Percentiles rank a stretch among this genome's conserved stretches.
phyloP scores from a whole-genome alignment of 2,113 vertebrate species.

The Megatriorchis doriae region DNA sequence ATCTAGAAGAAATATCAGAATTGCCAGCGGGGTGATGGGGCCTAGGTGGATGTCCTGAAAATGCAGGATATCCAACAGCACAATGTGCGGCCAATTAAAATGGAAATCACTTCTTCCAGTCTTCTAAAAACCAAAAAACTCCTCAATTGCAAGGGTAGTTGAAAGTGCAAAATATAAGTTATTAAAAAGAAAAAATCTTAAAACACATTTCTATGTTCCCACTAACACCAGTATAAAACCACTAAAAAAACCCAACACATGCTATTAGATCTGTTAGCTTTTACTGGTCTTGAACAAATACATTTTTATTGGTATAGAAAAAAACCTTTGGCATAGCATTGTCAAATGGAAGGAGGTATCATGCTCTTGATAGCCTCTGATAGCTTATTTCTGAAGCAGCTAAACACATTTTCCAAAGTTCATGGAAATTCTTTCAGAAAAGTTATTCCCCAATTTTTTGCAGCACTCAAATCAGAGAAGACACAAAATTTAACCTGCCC shows the following conservation, averaged over 20 bases:
- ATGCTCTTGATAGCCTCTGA: neutral
- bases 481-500: neutral
- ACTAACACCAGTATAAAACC: neutral
- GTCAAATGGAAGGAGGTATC: neutral
- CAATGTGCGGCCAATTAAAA: neutral
- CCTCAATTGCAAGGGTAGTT: neutral
- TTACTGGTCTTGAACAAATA: neutral
- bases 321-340: neutral
- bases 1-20: neutral
- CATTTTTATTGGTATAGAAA: neutral
- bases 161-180: neutral
- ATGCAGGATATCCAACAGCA: neutral
- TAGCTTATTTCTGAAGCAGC: neutral
- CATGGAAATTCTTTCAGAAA: neutral
- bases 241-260: neutral
- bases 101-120: neutral
- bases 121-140: neutral
- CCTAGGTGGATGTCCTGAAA: neutral
- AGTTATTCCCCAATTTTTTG: neutral
- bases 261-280: neutral
- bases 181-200: neutral
- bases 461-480: neutral
- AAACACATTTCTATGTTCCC: neutral
- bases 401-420: neutral
- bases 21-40: neutral